Percentiles rank a stretch among this genome's conserved stretches.
Conservation (phyloP, 2,888 invertebrate species). For the Himalopsyche kuldschensis region DNA sequence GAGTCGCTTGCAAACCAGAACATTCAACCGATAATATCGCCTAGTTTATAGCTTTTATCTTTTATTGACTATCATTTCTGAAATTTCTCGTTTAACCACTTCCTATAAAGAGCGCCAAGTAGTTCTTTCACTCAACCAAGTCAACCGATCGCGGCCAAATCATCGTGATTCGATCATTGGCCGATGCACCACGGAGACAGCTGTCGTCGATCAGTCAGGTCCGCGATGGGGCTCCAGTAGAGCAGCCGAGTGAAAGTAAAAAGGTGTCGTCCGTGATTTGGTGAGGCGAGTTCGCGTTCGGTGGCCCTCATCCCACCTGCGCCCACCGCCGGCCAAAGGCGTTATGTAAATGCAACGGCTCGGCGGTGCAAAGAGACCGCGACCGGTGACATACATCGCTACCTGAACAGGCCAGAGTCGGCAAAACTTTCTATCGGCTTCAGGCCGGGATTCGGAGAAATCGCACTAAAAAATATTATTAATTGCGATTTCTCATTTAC, state of each 20-base stretch:
- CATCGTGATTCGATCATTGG: not conserved
- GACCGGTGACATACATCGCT: conserved; percentile 30
- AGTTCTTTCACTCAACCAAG: not conserved
- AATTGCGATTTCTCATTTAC: not conserved
- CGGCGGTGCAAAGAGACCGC: conserved; percentile 38
- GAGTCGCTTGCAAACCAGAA: too few relatives aligned
- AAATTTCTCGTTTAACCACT: too few relatives aligned
- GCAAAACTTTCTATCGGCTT: not conserved
- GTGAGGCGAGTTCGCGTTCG: conserved; percentile 7
- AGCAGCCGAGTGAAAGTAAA: conserved; percentile 26
- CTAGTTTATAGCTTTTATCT: too few relatives aligned
- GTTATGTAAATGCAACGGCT: conserved; percentile 33
- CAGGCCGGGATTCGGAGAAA: not conserved
- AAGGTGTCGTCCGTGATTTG: conserved; percentile 3
- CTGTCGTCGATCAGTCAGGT: not conserved
- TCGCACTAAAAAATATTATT: not conserved
- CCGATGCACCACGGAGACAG: not conserved
- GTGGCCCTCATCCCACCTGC: not conserved
- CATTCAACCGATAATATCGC: too few relatives aligned
- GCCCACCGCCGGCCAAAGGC: not conserved
- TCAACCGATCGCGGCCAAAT: not conserved
- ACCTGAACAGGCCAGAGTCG: not conserved
- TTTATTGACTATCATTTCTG: too few relatives aligned
- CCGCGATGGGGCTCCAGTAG: not conserved
- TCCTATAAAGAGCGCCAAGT: too few relatives aligned